Evolutionary conservation across 2,888 invertebrate species (phyloP).

Genomic region (Melanargia galathea): DNA sequence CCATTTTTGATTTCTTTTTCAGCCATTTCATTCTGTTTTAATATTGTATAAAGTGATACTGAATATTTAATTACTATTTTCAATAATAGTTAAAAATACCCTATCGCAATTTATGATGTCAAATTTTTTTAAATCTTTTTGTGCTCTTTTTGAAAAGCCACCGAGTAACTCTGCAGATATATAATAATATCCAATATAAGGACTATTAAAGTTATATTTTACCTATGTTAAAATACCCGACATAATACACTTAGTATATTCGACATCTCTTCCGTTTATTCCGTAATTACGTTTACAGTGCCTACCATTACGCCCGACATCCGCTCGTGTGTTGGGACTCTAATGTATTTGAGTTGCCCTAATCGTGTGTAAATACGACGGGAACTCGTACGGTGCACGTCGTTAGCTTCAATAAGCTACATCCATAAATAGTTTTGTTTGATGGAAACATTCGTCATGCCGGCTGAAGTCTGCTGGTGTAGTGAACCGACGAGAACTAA

Average conservation of each 20-base stretch:
- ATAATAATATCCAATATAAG: not conserved
- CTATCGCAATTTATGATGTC: too few relatives aligned
- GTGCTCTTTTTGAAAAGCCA: too few relatives aligned
- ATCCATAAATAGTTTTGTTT: conserved; percentile 37
- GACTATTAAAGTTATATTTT: too few relatives aligned
- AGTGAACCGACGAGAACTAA: conserved; percentile 31
- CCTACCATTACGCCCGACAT: conserved; percentile 19
- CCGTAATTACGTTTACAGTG: conserved; percentile 14
- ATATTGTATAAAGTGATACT: too few relatives aligned
- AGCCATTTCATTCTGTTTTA: too few relatives aligned
- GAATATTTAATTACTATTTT: too few relatives aligned
- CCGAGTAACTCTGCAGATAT: not conserved
- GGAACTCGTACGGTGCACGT: conserved; percentile 36
- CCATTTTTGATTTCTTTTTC: too few relatives aligned
- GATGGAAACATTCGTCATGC: conserved; percentile 36
- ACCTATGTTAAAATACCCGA: not conserved
- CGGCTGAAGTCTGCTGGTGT: conserved; percentile 25
- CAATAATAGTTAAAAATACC: too few relatives aligned
- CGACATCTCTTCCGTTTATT: conserved; percentile 10
- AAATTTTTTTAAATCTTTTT: too few relatives aligned
- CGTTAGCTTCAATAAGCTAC: conserved; percentile 38
- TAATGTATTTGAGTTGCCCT: conserved; percentile 41
- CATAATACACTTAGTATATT: not conserved
- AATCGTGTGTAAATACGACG: conserved; percentile 43
- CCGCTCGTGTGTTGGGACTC: conserved; percentile 16